Evolutionary conservation across 2,888 invertebrate species (phyloP).

Genomic region (Diabrotica balteata): DNA sequence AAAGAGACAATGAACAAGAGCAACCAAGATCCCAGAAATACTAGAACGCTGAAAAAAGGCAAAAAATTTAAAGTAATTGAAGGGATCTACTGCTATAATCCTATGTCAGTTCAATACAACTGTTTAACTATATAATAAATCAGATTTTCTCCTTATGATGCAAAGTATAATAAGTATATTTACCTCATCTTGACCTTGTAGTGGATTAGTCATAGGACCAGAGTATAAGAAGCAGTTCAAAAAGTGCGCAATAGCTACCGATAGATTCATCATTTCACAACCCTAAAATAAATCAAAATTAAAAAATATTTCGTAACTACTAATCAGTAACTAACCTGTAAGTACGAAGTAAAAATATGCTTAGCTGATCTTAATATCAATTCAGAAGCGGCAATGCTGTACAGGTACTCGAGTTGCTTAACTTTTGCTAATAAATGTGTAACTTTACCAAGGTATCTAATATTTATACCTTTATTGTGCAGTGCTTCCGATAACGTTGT

Average conservation of each 20-base stretch:
- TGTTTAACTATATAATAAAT: no score
- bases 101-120: no score
- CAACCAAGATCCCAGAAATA: no score
- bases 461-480: constrained; percentile 95
- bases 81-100: no score
- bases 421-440: constrained; percentile 80
- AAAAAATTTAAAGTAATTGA: no score
- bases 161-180: constrained; percentile 28
- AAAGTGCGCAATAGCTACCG: constrained; percentile 93
- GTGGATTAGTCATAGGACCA: constrained; percentile 72
- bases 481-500: constrained; percentile 89
- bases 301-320: constrained; percentile 12
- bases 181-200: constrained; percentile 74
- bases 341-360: constrained; percentile 89
- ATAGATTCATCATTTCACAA: constrained; percentile 89
- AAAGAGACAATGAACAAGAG: no score
- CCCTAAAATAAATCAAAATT: constrained; percentile 60
- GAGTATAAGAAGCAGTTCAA: constrained; percentile 93
- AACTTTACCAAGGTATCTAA: constrained; percentile 94
- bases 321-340: constrained; percentile 70
- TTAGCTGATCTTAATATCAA: constrained; percentile 89
- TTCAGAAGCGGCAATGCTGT: constrained; percentile 91
- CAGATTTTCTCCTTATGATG: no score
- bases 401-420: constrained; percentile 82
- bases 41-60: no score